phyloP scores from a whole-genome alignment of 1,140 invertebrate species.

The Drosophila takahashii region DNA sequence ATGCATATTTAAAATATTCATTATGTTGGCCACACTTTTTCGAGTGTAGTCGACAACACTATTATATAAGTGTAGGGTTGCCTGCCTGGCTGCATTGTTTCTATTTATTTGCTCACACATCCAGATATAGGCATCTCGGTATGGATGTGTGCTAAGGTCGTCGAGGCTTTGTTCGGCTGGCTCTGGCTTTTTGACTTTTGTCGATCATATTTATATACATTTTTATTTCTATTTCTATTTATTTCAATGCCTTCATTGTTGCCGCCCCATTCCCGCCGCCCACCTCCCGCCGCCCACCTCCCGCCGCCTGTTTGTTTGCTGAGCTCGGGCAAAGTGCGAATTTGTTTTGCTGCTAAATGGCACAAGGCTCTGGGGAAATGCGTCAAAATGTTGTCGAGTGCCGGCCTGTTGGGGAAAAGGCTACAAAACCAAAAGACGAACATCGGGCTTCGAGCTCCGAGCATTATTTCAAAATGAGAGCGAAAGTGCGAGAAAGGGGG shows the following conservation, averaged over 20 bases:
- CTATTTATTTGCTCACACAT: slow-evolving; percentile 45
- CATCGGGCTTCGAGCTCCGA: slow-evolving; percentile 21
- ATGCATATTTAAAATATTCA: background rate
- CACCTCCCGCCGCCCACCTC: too few species aligned
- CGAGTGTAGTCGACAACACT: slow-evolving; percentile 41
- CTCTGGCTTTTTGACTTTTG: slow-evolving; percentile 74
- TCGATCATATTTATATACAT: slow-evolving; percentile 75
- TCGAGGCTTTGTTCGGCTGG: slow-evolving; percentile 52
- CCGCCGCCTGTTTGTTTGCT: slow-evolving; percentile 33
- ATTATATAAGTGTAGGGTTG: slow-evolving; percentile 54
- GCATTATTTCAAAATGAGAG: slow-evolving; percentile 53
- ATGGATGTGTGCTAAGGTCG: slow-evolving; percentile 63
- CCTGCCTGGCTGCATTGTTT: slow-evolving; percentile 47
- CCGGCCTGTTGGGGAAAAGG: slow-evolving; percentile 54
- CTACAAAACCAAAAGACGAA: slow-evolving; percentile 37
- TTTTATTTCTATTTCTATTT: slow-evolving; percentile 76
- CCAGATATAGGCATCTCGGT: slow-evolving; percentile 33
- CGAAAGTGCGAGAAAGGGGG: slow-evolving; percentile 15
- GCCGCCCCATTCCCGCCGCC: background rate
- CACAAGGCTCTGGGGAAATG: slow-evolving; percentile 81
- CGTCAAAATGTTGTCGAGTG: slow-evolving; percentile 77
- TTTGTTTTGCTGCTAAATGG: slow-evolving; percentile 80
- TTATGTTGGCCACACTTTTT: background rate
- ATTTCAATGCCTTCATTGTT: slow-evolving; percentile 62
- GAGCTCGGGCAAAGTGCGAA: slow-evolving; percentile 67